Percentiles rank a stretch among this genome's conserved stretches.
Conservation (phyloP, 2,888 invertebrate species). For the Nematopogon swammerdamellus region DNA sequence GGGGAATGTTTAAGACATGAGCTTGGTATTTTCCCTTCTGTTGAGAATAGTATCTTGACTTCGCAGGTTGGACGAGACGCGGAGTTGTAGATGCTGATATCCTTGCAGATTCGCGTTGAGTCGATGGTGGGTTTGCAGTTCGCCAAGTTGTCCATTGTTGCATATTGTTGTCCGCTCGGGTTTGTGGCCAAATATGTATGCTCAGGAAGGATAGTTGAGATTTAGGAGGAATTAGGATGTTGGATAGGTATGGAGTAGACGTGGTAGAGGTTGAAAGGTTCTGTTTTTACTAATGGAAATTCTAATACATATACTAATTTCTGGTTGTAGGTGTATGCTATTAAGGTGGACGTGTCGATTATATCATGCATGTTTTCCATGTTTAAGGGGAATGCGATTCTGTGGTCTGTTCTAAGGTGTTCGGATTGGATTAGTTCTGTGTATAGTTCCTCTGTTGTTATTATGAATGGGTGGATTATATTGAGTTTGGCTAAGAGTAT, state of each 20-base stretch:
- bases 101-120: conserved; percentile 1
- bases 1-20: conserved; percentile 3
- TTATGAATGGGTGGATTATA: conserved; percentile 14
- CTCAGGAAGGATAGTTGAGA: conserved; percentile 17
- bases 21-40: conserved; percentile 1
- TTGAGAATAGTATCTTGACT: conserved; percentile 2
- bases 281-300: conserved; percentile 12
- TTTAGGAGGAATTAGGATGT: conserved; percentile 14
- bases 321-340: conserved; percentile 10
- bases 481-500: conserved; percentile 16
- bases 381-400: conserved; percentile 12
- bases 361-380: conserved; percentile 15
- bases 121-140: conserved; percentile 9
- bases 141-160: conserved; percentile 12
- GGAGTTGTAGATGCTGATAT: conserved; percentile 3
- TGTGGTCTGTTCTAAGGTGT: conserved; percentile 11
- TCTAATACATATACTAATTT: conserved; percentile 10
- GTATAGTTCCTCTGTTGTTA: conserved; percentile 10
- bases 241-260: conserved; percentile 16
- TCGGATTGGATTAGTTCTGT: conserved; percentile 13
- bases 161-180: conserved; percentile 13
- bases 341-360: conserved; percentile 13
- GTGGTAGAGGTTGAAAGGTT: conserved; percentile 14
- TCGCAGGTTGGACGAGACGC: conserved; percentile 4
- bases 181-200: conserved; percentile 16